phyloP scores from a whole-genome alignment of 1,140 invertebrate genomes.

The Lordiphosa clarofinis region DNA sequence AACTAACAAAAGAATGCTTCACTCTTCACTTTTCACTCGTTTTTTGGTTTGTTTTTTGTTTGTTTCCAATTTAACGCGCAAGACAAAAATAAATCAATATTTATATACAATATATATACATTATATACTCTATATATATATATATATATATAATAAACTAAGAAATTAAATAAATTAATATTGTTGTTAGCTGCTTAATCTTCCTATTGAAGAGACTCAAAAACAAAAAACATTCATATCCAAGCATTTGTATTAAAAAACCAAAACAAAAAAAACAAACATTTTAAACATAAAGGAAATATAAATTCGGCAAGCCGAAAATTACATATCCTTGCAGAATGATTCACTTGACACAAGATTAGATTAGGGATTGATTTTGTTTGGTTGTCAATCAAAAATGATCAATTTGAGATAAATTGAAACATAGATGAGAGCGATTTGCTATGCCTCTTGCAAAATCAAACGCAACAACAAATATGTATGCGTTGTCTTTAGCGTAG shows the following conservation, averaged over 20 bases:
- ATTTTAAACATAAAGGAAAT: too few species aligned
- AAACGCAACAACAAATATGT: too few species aligned
- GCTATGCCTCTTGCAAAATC: too few species aligned
- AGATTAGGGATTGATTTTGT: too few species aligned
- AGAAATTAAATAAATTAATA: conserved; percentile 20
- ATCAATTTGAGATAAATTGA: too few species aligned
- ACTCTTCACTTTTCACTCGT: conserved; percentile 20
- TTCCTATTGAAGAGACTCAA: conserved; percentile 72
- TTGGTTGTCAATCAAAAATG: too few species aligned
- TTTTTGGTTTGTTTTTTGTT: conserved; percentile 7
- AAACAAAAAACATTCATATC: conserved; percentile 47
- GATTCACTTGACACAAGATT: too few species aligned
- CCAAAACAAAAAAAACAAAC: too few species aligned
- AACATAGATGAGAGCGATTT: too few species aligned
- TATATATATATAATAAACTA: conserved; percentile 14
- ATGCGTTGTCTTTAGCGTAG: too few species aligned
- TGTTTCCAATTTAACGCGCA: conserved; percentile 24
- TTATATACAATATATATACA: conserved; percentile 12
- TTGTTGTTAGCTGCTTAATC: conserved; percentile 76
- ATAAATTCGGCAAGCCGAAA: too few species aligned
- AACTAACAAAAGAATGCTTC: conserved; percentile 18
- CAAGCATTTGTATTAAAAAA: conserved; percentile 38
- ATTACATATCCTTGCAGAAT: too few species aligned
- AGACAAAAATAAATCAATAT: conserved; percentile 25
- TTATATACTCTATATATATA: conserved; percentile 17